A percentile compares a stretch with the other conserved stretches of the same genome.
Conservation (phyloP, 2,113 vertebrate genomes). For the Hypocryptadius cinnamomeus region DNA sequence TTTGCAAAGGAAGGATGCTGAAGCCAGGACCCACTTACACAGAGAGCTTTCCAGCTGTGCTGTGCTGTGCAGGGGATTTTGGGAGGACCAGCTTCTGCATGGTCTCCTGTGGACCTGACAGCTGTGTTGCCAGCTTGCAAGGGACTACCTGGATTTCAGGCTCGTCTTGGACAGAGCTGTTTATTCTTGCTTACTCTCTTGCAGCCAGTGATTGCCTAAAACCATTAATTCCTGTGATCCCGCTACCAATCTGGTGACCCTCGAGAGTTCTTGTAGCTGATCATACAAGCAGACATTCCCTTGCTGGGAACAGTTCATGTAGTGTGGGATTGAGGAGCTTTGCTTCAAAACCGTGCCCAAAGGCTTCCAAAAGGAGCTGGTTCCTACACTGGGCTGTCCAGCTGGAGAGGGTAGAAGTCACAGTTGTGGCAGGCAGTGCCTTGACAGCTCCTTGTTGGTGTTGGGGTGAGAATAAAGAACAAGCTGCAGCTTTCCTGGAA, state of each 20-base stretch:
- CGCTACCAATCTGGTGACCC: neutral
- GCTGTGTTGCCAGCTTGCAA: neutral
- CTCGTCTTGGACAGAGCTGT: neutral
- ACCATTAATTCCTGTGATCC: neutral
- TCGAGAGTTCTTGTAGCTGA: neutral
- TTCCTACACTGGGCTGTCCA: neutral
- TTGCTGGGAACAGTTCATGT: neutral
- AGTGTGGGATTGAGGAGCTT: neutral
- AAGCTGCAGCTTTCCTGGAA: neutral
- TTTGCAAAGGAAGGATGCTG: neutral
- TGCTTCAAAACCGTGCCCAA: neutral
- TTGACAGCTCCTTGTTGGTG: neutral
- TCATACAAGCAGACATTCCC: neutral
- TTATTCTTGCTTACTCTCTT: neutral
- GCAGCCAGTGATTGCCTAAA: neutral
- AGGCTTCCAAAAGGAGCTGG: neutral
- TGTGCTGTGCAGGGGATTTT: neutral
- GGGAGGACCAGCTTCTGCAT: neutral
- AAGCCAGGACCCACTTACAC: neutral
- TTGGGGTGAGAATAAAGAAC: neutral
- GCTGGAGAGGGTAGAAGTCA: neutral
- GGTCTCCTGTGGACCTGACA: neutral
- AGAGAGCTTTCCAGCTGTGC: neutral
- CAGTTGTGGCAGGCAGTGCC: neutral
- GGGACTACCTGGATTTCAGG: neutral